Evolutionary conservation across 2,797 vertebrate genomes (phyloP).

Genomic region (Darevskia mixta): DNA sequence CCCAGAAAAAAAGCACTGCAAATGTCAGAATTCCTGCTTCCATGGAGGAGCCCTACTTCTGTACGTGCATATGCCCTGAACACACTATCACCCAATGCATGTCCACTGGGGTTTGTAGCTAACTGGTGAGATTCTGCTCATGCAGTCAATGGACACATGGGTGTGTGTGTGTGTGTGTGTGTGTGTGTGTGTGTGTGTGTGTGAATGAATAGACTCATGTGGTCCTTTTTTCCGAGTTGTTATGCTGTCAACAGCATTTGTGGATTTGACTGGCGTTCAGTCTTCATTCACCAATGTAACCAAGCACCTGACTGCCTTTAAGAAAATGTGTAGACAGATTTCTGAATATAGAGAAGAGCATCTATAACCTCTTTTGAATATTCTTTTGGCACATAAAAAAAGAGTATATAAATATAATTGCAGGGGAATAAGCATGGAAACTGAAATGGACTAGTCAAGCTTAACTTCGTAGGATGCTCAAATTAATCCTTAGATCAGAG

Average conservation of each 20-base stretch:
- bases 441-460: background rate
- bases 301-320: background rate
- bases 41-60: background rate
- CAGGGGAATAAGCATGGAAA: background rate
- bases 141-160: background rate
- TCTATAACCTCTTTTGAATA: background rate
- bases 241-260: background rate
- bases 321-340: background rate
- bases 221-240: too few species aligned
- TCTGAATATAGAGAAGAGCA: background rate
- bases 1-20: background rate
- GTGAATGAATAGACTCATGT: background rate
- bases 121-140: background rate
- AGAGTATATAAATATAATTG: background rate
- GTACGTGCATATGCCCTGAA: background rate
- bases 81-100: background rate
- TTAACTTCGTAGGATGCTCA: background rate
- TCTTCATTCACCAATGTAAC: background rate
- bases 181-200: too few species aligned
- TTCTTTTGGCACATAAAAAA: background rate
- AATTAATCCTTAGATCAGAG: background rate
- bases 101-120: background rate
- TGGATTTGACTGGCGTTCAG: background rate
- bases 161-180: too few species aligned
- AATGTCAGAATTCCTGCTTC: background rate